Evolutionary conservation across 2,888 invertebrate species (phyloP).

Genomic region (Empis stercorea): DNA sequence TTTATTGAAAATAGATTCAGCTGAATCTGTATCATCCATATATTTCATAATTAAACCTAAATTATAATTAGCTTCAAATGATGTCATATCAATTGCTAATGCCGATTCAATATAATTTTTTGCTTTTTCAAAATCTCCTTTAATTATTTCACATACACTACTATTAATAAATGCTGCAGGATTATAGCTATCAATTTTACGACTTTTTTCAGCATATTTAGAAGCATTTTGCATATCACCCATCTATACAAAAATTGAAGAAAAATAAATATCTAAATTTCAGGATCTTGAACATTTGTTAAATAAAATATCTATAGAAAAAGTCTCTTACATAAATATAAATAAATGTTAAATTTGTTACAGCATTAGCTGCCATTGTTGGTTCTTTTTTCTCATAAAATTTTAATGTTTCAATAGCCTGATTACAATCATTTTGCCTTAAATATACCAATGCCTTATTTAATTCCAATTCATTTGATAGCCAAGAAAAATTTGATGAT

Average conservation of each 20-base stretch:
- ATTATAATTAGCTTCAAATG: slow-evolving; percentile 75
- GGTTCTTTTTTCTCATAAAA: slow-evolving; percentile 76
- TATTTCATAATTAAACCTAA: slow-evolving; percentile 41
- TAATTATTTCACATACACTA: slow-evolving; percentile 63
- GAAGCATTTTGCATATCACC: slow-evolving; percentile 66
- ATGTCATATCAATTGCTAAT: slow-evolving; percentile 63
- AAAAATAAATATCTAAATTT: not conserved
- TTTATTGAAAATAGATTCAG: slow-evolving; percentile 68
- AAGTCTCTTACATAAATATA: slow-evolving; percentile 33
- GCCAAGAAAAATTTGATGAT: slow-evolving; percentile 67
- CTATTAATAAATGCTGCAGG: slow-evolving; percentile 74
- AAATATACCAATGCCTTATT: slow-evolving; percentile 80
- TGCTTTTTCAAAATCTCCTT: slow-evolving; percentile 56
- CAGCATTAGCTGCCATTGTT: slow-evolving; percentile 71
- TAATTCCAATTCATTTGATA: slow-evolving; percentile 80
- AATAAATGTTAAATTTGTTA: slow-evolving; percentile 75
- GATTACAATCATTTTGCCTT: slow-evolving; percentile 62
- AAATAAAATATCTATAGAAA: no score
- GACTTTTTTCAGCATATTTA: slow-evolving; percentile 59
- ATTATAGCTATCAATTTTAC: slow-evolving; percentile 62
- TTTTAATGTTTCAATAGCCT: slow-evolving; percentile 73
- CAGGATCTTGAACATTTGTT: no score
- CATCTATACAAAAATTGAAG: slow-evolving; percentile 45
- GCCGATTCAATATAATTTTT: slow-evolving; percentile 61
- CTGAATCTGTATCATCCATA: slow-evolving; percentile 46